Percentiles rank a stretch among this genome's conserved stretches.
Evolutionary conservation across 2,888 invertebrate genomes (phyloP).

Genomic region (Dolomedes plantarius): DNA sequence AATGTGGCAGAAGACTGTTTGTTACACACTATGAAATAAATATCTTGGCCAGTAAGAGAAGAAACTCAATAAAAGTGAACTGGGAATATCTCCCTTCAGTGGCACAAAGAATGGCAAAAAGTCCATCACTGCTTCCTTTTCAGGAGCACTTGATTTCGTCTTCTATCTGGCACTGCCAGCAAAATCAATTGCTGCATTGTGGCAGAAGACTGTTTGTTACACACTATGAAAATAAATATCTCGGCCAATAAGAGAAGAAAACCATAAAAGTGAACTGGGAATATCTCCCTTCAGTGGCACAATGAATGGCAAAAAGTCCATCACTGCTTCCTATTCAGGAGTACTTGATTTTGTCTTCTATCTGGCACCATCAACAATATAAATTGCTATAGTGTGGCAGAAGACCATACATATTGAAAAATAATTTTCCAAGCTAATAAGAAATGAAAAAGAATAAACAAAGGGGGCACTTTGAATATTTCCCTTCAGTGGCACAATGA

Average conservation of each 20-base stretch:
- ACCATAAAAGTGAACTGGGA: too few species aligned
- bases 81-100: slow-evolving; percentile 12
- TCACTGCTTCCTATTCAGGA: slow-evolving; percentile 20
- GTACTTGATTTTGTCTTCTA: not conserved
- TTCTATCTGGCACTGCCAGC: slow-evolving; percentile 18
- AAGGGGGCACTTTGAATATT: not conserved
- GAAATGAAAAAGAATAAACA: too few species aligned
- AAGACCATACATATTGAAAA: too few species aligned
- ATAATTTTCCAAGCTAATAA: too few species aligned
- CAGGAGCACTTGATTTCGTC: slow-evolving; percentile 14
- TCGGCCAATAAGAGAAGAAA: not conserved
- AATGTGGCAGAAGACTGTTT: slow-evolving; percentile 45
- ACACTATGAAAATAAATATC: not conserved
- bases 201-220: slow-evolving; percentile 25
- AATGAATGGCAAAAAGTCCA: not conserved
- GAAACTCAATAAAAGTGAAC: not conserved
- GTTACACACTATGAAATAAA: not conserved
- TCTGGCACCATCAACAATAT: slow-evolving; percentile 10
- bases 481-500: slow-evolving; percentile 9
- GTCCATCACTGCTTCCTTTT: slow-evolving; percentile 33
- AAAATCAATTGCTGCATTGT: not conserved
- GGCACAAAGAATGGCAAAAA: not conserved
- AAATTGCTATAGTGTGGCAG: slow-evolving; percentile 2
- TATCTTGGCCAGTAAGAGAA: not conserved
- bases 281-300: slow-evolving; percentile 30